A percentile compares a stretch with the other conserved stretches of the same genome.
Evolutionary conservation across 2,888 invertebrate genomes (phyloP).

Genomic region (Microctonus aethiopoides): DNA sequence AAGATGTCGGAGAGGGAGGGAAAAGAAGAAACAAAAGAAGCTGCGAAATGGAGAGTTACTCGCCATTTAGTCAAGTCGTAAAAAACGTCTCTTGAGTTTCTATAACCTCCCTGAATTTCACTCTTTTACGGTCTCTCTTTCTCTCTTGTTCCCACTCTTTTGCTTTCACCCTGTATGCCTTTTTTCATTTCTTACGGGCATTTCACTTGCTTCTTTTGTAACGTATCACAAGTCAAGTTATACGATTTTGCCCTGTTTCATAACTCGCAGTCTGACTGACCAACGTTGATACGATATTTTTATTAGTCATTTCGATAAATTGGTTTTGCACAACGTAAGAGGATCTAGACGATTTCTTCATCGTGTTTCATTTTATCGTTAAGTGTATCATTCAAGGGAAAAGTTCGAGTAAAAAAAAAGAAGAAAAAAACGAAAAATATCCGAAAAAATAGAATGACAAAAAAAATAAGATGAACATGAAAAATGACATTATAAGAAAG

Average conservation of each 20-base stretch:
- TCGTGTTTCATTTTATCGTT: slow-evolving; percentile 18
- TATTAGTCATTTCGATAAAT: slow-evolving; percentile 52
- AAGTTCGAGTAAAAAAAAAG: not conserved
- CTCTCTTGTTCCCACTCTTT: not conserved
- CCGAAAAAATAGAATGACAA: not conserved
- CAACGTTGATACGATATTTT: slow-evolving; percentile 46
- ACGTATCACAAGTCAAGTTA: slow-evolving; percentile 17
- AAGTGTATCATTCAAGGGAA: not conserved
- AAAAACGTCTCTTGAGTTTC: slow-evolving; percentile 50
- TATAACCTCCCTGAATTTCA: slow-evolving; percentile 13
- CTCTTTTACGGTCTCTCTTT: slow-evolving; percentile 7
- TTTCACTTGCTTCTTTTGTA: slow-evolving; percentile 11
- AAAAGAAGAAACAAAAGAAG: slow-evolving; percentile 43
- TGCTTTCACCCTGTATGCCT: too few species aligned
- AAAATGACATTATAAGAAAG: not conserved
- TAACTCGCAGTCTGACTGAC: slow-evolving; percentile 22
- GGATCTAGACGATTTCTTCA: slow-evolving; percentile 32
- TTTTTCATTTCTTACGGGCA: slow-evolving; percentile 8
- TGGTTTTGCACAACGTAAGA: slow-evolving; percentile 43
- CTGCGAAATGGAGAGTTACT: slow-evolving; percentile 47
- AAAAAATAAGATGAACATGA: not conserved
- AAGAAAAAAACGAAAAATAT: not conserved
- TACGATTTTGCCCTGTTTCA: not conserved
- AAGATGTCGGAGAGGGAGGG: slow-evolving; percentile 30
- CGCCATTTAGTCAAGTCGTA: slow-evolving; percentile 54